Conservation (phyloP, 2,797 vertebrate genomes). For the Ptychadena robeensis region DNA sequence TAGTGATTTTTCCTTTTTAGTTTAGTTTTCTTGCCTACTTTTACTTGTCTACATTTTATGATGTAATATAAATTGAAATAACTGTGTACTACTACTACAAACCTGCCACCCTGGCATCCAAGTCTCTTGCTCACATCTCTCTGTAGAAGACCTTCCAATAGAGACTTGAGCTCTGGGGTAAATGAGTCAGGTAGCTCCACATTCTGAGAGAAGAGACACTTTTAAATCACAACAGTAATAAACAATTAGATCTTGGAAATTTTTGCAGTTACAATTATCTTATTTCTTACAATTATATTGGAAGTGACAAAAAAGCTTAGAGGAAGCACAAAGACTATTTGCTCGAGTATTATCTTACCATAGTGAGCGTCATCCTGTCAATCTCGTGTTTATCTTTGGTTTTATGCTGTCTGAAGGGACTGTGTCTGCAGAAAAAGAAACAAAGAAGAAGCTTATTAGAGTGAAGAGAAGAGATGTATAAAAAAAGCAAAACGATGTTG, state of each 20-base stretch:
- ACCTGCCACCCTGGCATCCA: slow-evolving; percentile 91
- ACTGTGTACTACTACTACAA: slow-evolving; percentile 47
- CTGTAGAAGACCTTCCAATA: slow-evolving; percentile 91
- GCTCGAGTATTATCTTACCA: slow-evolving; percentile 80
- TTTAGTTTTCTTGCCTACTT: too few species aligned
- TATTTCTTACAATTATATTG: too few species aligned
- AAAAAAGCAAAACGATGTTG: too few species aligned
- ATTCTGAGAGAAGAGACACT: slow-evolving; percentile 74
- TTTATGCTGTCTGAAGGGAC: slow-evolving; percentile 98
- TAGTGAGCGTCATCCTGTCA: slow-evolving; percentile 96
- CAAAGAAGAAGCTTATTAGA: too few species aligned
- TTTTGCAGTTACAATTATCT: too few species aligned
- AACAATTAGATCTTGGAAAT: background rate
- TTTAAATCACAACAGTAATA: background rate
- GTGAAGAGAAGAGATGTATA: too few species aligned
- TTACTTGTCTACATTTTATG: background rate
- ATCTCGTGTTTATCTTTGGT: slow-evolving; percentile 99
- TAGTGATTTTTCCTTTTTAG: too few species aligned
- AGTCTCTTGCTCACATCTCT: slow-evolving; percentile 89
- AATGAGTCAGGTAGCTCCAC: slow-evolving; percentile 95
- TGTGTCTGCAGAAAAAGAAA: slow-evolving; percentile 80
- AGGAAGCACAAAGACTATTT: background rate
- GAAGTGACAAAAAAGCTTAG: too few species aligned
- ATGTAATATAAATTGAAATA: background rate
- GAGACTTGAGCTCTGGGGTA: slow-evolving; percentile 88